These are phyloP conservation scores for Acholoe squamosa DNA, from an alignment of 2,888 invertebrate species.

Conservation along the genomic window DNA sequence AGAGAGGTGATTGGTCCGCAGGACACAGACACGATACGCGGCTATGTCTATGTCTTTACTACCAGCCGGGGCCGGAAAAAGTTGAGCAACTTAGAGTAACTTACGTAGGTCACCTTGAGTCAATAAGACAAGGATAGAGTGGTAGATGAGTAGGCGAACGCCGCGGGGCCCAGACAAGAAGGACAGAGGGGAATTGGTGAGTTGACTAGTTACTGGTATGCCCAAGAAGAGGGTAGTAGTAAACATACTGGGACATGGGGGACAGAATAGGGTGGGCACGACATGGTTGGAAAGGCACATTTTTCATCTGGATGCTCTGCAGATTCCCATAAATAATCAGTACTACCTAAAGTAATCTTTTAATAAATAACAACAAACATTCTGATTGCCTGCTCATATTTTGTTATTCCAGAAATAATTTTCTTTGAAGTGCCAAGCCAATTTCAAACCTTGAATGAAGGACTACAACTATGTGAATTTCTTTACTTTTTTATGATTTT, in stretches of 20 bases:
- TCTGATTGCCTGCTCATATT: too few relatives aligned
- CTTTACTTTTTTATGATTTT: too few relatives aligned
- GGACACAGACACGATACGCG: conserved; percentile 37
- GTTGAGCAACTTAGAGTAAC: conserved; percentile 60
- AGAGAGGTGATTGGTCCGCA: neutral
- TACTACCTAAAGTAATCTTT: neutral
- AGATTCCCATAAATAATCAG: neutral
- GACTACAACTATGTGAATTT: too few relatives aligned
- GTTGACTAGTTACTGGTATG: neutral
- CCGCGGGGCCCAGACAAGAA: neutral
- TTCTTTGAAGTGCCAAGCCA: too few relatives aligned
- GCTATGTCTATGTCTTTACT: conserved; percentile 28
- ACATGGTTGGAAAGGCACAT: conserved; percentile 8
- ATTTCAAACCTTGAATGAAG: too few relatives aligned
- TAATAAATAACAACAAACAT: too few relatives aligned
- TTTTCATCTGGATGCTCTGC: neutral
- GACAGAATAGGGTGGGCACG: neutral
- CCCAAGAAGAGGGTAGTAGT: neutral
- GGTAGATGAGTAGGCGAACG: conserved; percentile 20
- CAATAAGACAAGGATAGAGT: conserved; percentile 56
- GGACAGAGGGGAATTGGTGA: conserved; percentile 4
- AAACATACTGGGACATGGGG: neutral
- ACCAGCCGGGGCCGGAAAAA: conserved; percentile 52
- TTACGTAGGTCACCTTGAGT: conserved; percentile 62
- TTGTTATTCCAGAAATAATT: too few relatives aligned